Evolutionary conservation across 1,140 invertebrate species (phyloP), one percentile per base, ranked within the genome.

Genomic region (Leptinotarsa texana): DNA sequence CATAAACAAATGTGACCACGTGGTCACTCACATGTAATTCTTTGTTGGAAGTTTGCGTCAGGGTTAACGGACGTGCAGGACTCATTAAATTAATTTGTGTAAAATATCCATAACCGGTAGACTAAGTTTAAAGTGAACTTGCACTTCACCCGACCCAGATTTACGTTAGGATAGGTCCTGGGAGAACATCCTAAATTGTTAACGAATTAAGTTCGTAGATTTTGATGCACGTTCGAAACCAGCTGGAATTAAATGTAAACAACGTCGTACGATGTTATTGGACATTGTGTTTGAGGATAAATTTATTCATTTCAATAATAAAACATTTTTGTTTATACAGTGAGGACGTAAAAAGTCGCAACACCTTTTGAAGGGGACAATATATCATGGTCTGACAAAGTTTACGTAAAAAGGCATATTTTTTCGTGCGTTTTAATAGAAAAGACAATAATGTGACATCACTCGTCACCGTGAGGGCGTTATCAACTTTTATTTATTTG

Each of bases 61-160:
- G 33, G 33, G 33, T 33, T 33, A 33, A 33, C 33, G 33, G 33
- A 33, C 33, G 33, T 33, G 33, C 33, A 33, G 33, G 6, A 33
- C 33, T 8, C 33, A 8, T 33, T 33, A 33, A 33, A 33, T 33
- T 8, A 33, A 33, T 33, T 57, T n/a, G 5, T 57, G 51, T 57
- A 17, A 17, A 57, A 17, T 57, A 17, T n/a, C 51, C 51, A 57
- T 57, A 57, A 57, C 51, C n/a, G 51, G 51, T n/a, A 17, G 13
- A 13, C n/a, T 17, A 57, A 57, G 51, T 57, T 57, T n/a, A 57
- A 57, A 57, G 15, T 27, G 27, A 65, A 65, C 63, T 65, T 65
- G 63, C 63, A 65, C n/a, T 65, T 62, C n/a, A 22, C 13, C 27
- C 63, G 63, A 65, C 63, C 63, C 27, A 24, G n/a, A 65, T 65